Base-by-base conservation (phyloP, 2,797 vertebrate genomes). In the Enteromius afrohamiltoni region DNA sequence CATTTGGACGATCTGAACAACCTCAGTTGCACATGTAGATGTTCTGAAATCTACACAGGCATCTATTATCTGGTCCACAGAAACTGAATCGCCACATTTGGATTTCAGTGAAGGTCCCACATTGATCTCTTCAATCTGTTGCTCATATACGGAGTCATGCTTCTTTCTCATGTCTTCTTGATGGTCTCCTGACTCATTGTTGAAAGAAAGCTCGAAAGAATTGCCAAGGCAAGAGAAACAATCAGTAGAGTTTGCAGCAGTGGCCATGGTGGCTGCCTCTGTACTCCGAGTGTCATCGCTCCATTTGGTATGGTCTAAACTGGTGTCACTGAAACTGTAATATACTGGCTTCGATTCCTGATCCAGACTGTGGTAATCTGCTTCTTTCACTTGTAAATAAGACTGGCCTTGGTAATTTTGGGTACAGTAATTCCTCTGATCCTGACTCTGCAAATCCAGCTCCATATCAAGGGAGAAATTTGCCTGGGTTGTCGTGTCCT, bases 381-480 rank as follows among this genome's bases (percentile, higher is more conserved):
- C 79, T 78, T 74, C 37, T 14, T 76, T 26, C 29, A 34, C 17
- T 8, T 53, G 62, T 64, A 6, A 67, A 79, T 55, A 70, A 9
- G 77, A 65, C 19, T 70, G 82, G 47, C 14, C 23, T 42, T 60
- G 4, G 49, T 55, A 37, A 37, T 0, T 71, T 40, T 75, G 31
- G 26, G 53, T 53, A 49, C 5, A 4, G 71, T 55, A 11, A 34
- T 49, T 62, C 10, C 16, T 71, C 19, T 65, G 78, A 49, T 45
- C 71, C 26, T 21, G 75, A 29, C 69, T 6, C 8, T 51, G 82
- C 34, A 78, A 64, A 77, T 91, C 80, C 16, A 90, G 87, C 68
- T 90, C 88, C 71, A 64, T 0, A 11, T 93, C 91, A 71, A 91
- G 79, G 55, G 83, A 91, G 42, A 86, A 65, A 70, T 75, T 90